phyloP scores from a whole-genome alignment of 2,888 invertebrate genomes.

The Eupithecia centaureata region DNA sequence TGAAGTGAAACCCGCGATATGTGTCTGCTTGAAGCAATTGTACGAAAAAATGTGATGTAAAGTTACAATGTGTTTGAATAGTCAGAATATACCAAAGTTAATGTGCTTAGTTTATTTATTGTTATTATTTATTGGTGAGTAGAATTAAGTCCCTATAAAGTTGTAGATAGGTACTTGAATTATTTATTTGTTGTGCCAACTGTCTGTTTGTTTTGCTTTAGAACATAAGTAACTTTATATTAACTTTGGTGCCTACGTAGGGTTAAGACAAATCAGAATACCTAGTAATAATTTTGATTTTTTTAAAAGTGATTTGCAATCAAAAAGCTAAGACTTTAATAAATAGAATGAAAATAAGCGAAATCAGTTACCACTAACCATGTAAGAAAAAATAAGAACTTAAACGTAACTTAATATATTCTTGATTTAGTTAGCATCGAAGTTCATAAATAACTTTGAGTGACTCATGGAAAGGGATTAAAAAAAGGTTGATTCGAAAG shows the following conservation, averaged over 20 bases:
- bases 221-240: neutral
- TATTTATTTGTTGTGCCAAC: neutral
- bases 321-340: neutral
- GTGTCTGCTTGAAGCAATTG: constrained; percentile 27
- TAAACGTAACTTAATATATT: neutral
- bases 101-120: constrained; percentile 61
- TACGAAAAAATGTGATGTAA: constrained; percentile 55
- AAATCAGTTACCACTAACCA: neutral
- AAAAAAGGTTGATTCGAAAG: neutral
- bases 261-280: neutral
- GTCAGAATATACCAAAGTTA: constrained; percentile 73
- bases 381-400: neutral
- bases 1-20: constrained; percentile 46
- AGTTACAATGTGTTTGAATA: constrained; percentile 47
- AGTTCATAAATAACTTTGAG: neutral
- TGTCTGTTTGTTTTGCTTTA: neutral
- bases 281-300: neutral
- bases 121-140: constrained; percentile 58
- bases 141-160: neutral
- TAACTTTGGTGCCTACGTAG: neutral
- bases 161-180: neutral
- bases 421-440: neutral
- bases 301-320: neutral
- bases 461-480: neutral
- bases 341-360: too few species aligned